Evolutionary conservation across 2,797 vertebrate genomes (phyloP).

Genomic region (Enteromius paludinosus): DNA sequence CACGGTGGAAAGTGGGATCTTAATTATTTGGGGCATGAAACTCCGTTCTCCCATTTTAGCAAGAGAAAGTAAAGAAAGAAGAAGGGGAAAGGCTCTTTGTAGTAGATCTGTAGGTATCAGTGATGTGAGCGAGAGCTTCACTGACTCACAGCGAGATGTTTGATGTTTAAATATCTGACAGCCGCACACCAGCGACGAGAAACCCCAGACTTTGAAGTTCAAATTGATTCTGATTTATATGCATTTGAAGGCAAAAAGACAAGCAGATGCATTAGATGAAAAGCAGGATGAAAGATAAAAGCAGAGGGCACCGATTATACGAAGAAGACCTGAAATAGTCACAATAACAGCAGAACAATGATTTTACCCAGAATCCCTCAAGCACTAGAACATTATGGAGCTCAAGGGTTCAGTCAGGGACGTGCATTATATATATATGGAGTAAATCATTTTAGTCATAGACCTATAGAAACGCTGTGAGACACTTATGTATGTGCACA

Average conservation of each 20-base stretch:
- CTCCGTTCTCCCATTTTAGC: neutral
- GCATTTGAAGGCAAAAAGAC: conserved; percentile 6
- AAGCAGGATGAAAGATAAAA: conserved; percentile 4
- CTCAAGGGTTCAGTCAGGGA: neutral
- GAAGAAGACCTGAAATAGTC: neutral
- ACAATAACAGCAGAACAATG: neutral
- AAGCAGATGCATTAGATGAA: neutral
- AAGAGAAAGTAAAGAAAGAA: neutral
- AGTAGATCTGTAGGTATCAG: neutral
- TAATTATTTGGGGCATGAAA: neutral
- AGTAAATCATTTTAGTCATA: neutral
- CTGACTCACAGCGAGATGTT: conserved; percentile 1
- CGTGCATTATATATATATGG: neutral
- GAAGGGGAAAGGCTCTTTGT: neutral
- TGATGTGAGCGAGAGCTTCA: neutral
- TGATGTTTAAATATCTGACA: conserved; percentile 27
- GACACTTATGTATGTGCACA: neutral
- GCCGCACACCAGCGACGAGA: neutral
- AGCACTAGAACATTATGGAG: neutral
- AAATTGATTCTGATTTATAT: conserved; percentile 16
- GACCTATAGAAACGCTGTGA: neutral
- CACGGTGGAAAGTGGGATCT: too few species aligned
- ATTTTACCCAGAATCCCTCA: neutral
- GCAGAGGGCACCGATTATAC: neutral
- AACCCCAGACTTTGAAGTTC: conserved; percentile 22